Evolutionary conservation across 2,113 vertebrate genomes (phyloP).

Genomic region (Brachypteracias leptosomus): DNA sequence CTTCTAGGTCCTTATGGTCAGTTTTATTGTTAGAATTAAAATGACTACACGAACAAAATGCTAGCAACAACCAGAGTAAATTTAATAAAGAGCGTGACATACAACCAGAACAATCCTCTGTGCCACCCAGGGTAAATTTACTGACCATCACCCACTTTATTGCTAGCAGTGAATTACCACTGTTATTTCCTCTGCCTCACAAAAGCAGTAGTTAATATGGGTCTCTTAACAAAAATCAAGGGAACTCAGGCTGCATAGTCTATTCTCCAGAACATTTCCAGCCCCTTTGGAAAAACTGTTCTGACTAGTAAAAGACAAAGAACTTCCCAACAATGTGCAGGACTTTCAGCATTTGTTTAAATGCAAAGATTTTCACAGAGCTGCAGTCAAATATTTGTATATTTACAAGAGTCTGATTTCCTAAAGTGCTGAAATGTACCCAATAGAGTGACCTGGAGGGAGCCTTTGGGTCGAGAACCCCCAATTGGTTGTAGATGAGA

Average conservation of each 20-base stretch:
- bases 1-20: neutral
- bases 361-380: constrained; percentile 38
- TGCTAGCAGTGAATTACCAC: neutral
- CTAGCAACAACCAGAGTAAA: neutral
- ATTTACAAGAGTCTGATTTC: constrained; percentile 1
- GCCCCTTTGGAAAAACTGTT: neutral
- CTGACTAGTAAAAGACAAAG: neutral
- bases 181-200: neutral
- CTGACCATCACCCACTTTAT: neutral
- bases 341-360: constrained; percentile 36
- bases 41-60: neutral
- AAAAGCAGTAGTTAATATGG: neutral
- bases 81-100: constrained; percentile 8
- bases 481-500: neutral
- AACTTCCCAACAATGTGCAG: neutral
- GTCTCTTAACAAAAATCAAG: neutral
- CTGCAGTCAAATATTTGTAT: constrained; percentile 7
- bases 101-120: constrained; percentile 12
- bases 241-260: neutral
- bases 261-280: neutral
- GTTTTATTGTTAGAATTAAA: neutral
- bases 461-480: neutral
- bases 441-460: neutral
- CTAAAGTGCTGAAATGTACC: neutral
- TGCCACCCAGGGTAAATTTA: neutral